Evolutionary conservation across 2,113 vertebrate genomes (phyloP).

Genomic region (Scopus umbretta): DNA sequence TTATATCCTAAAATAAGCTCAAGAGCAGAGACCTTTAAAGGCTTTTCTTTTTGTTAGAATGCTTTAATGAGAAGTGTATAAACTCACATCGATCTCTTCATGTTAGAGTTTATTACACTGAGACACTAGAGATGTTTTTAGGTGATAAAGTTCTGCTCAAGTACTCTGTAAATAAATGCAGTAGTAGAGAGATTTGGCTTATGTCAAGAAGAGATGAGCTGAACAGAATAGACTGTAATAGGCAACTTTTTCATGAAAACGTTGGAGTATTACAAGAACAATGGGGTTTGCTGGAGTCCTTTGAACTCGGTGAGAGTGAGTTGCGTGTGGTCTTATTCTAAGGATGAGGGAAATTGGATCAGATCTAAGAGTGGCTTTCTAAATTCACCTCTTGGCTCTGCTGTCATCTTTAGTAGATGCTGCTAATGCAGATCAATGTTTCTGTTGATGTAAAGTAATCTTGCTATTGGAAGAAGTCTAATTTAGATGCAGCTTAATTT

Average conservation of each 20-base stretch:
- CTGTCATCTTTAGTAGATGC: slow-evolving; percentile 17
- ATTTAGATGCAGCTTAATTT: slow-evolving; percentile 72
- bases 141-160: slow-evolving; percentile 11
- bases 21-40: not conserved
- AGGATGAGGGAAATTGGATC: not conserved
- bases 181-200: slow-evolving; percentile 7
- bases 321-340: not conserved
- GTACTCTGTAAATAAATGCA: slow-evolving; percentile 2
- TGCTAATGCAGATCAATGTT: slow-evolving; percentile 32
- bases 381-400: not conserved
- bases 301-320: not conserved
- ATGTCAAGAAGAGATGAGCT: not conserved
- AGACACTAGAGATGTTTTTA: not conserved
- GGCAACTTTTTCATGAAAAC: not conserved
- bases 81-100: slow-evolving; percentile 1
- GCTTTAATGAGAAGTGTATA: slow-evolving; percentile 19
- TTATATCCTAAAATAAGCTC: slow-evolving; percentile 16
- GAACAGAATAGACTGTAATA: not conserved
- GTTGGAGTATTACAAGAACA: not conserved
- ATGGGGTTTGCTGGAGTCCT: not conserved
- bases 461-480: slow-evolving; percentile 65
- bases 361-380: not conserved
- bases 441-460: slow-evolving; percentile 55
- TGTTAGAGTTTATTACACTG: not conserved
- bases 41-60: not conserved